Conservation (phyloP, 2,797 vertebrate species). For the Ptychadena robeensis region DNA sequence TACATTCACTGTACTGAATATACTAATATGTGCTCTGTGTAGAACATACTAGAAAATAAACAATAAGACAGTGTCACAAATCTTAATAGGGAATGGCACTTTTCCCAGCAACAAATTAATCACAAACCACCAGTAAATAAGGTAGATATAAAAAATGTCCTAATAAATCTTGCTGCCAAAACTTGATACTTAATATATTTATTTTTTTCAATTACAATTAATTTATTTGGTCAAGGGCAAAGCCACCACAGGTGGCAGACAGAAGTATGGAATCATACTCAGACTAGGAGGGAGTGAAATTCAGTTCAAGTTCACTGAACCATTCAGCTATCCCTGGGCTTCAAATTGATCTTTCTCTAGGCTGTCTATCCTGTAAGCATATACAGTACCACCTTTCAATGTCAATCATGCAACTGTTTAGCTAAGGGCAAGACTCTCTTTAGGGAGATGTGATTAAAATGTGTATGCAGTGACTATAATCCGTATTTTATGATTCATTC, state of each 20-base stretch:
- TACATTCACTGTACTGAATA: no score
- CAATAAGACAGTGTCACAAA: no score
- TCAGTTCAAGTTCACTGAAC: slow-evolving; percentile 54
- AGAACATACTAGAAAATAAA: no score
- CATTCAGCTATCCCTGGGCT: slow-evolving; percentile 44
- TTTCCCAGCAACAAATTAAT: no score
- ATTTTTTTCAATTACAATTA: slow-evolving; percentile 3
- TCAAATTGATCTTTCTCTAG: slow-evolving; percentile 52
- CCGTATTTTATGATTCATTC: slow-evolving; percentile 31
- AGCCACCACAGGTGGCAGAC: slow-evolving; percentile 1
- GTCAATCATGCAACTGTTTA: slow-evolving; percentile 58
- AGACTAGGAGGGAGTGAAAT: slow-evolving; percentile 60
- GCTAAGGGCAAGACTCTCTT: slow-evolving; percentile 50
- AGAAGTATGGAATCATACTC: slow-evolving; percentile 63
- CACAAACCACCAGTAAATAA: no score
- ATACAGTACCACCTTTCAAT: slow-evolving; percentile 56
- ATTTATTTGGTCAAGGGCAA: slow-evolving; percentile 57
- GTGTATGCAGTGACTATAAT: slow-evolving; percentile 2
- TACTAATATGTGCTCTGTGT: no score
- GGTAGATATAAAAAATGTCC: no score
- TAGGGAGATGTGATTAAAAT: slow-evolving; percentile 53
- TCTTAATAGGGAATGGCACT: no score
- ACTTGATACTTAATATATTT: no score
- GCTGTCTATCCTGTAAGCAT: slow-evolving; percentile 44
- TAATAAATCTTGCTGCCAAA: no score